Conservation (phyloP, 1,140 invertebrate genomes). For the Bombus waltoni region DNA sequence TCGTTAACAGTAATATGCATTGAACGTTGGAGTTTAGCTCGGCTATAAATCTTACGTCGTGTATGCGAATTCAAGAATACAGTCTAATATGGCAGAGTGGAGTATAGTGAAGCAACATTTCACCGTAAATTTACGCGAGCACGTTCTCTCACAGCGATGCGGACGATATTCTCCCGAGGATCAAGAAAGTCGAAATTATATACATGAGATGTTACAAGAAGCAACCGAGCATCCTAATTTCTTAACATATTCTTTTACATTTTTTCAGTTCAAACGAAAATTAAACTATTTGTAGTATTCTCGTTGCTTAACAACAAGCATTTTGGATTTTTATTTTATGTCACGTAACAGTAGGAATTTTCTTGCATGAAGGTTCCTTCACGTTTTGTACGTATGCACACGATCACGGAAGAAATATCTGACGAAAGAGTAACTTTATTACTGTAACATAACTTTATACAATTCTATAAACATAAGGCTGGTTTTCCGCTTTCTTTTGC, state of each 20-base stretch:
- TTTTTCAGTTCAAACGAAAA: neutral
- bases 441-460: neutral
- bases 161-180: constrained; percentile 28
- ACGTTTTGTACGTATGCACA: neutral
- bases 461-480: neutral
- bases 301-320: neutral
- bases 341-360: too few relatives aligned
- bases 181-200: constrained; percentile 47
- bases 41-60: constrained; percentile 13
- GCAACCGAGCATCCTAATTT: constrained; percentile 16
- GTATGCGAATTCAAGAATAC: constrained; percentile 36
- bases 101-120: constrained; percentile 32
- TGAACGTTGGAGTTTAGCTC: neutral
- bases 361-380: neutral
- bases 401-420: neutral
- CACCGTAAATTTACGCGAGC: constrained; percentile 40
- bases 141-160: neutral
- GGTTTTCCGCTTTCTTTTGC: neutral
- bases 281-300: too few relatives aligned
- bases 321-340: neutral
- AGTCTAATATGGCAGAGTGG: constrained; percentile 48
- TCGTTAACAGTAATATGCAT: constrained; percentile 27
- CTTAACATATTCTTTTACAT: neutral
- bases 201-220: constrained; percentile 11
- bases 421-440: neutral